Evolutionary conservation across 1,140 invertebrate species (phyloP).

Genomic region (Venturia canescens): DNA sequence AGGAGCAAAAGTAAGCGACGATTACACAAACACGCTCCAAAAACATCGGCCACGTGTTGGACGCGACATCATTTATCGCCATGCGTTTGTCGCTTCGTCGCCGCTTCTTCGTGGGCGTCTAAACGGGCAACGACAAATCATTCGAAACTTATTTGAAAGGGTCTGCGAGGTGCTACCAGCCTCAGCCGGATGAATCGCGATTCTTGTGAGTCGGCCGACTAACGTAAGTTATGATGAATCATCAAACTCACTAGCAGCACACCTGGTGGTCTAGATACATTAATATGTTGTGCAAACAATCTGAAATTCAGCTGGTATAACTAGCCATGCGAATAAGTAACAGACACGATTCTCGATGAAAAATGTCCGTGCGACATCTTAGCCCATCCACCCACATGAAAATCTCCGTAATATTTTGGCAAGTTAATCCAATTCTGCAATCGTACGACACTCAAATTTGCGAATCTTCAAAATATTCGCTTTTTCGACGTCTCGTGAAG

Average conservation of each 20-base stretch:
- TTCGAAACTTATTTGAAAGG: conserved; percentile 1
- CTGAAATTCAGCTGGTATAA: background rate
- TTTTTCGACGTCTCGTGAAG: no score
- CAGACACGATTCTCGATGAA: background rate
- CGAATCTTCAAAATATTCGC: no score
- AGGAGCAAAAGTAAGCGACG: background rate
- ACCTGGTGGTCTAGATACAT: conserved; percentile 13
- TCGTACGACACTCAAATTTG: no score
- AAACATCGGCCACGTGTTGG: background rate
- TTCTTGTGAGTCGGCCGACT: background rate
- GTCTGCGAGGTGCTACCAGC: conserved; percentile 11
- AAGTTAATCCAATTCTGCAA: no score
- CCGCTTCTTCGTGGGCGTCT: conserved; percentile 7
- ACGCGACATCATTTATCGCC: background rate
- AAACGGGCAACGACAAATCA: background rate
- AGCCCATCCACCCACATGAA: no score
- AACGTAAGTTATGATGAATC: background rate
- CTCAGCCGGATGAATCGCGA: background rate
- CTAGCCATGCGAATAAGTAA: background rate
- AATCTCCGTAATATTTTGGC: no score
- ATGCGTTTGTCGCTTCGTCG: background rate
- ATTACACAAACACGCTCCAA: background rate
- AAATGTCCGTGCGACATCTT: background rate
- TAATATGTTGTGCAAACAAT: conserved; percentile 1
- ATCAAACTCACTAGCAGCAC: background rate